Evolutionary conservation across 2,113 vertebrate species (phyloP).

Genomic region (Toxostoma redivivum): DNA sequence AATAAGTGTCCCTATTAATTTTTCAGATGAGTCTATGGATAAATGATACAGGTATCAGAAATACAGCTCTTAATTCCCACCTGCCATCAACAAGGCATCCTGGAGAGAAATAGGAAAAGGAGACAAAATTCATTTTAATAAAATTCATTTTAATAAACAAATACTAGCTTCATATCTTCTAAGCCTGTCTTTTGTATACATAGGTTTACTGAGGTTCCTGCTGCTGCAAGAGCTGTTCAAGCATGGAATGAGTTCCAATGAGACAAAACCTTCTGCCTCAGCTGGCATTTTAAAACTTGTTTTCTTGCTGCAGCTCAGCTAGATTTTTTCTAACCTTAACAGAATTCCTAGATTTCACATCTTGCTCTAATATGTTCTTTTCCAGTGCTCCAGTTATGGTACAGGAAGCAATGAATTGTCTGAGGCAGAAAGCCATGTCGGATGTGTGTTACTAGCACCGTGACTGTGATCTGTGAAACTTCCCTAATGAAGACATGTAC

Average conservation of each 20-base stretch:
- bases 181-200: conserved; percentile 60
- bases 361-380: conserved; percentile 15
- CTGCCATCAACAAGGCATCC: conserved; percentile 48
- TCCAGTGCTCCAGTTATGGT: not conserved
- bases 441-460: not conserved
- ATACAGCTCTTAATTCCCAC: conserved; percentile 42
- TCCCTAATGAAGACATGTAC: not conserved
- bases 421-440: not conserved
- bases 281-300: conserved; percentile 75
- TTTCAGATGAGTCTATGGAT: conserved; percentile 31
- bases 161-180: conserved; percentile 68
- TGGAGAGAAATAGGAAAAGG: conserved; percentile 58
- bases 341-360: conserved; percentile 47
- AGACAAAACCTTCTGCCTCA: conserved; percentile 74
- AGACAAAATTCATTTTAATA: conserved; percentile 66
- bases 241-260: conserved; percentile 67
- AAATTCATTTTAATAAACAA: conserved; percentile 70
- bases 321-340: conserved; percentile 65
- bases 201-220: conserved; percentile 49
- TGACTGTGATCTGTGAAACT: not conserved
- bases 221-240: conserved; percentile 66
- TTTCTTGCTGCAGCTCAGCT: conserved; percentile 67
- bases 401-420: not conserved
- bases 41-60: conserved; percentile 34
- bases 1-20: conserved; percentile 10